phyloP scores from a whole-genome alignment of 2,888 invertebrate genomes.

The Geotrupes spiniger region DNA sequence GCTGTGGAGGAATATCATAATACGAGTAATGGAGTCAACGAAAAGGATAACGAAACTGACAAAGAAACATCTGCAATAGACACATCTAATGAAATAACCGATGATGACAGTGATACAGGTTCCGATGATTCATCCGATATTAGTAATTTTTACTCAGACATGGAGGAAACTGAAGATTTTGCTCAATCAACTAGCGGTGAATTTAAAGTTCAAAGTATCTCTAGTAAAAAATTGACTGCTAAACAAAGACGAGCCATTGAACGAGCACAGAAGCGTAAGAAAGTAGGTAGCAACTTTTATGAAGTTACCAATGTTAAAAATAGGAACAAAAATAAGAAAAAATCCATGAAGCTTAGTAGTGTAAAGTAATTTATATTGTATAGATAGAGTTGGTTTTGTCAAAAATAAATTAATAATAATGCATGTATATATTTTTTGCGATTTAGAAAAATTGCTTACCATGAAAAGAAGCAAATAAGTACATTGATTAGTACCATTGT shows the following conservation, averaged over 20 bases:
- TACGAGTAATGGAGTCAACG: not conserved
- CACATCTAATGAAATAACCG: not conserved
- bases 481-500: no score
- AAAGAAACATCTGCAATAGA: not conserved
- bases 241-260: constrained; percentile 75
- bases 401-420: no score
- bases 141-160: constrained; percentile 67
- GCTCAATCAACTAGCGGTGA: constrained; percentile 47
- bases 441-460: no score
- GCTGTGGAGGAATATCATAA: no score
- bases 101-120: constrained; percentile 23
- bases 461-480: no score
- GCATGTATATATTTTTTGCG: no score
- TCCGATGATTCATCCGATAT: constrained; percentile 56
- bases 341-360: constrained; percentile 21
- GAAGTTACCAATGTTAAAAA: constrained; percentile 88
- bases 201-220: constrained; percentile 50
- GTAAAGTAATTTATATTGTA: not conserved
- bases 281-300: constrained; percentile 86
- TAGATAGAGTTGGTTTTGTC: no score
- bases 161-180: constrained; percentile 57
- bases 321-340: constrained; percentile 72
- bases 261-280: constrained; percentile 71
- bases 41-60: constrained; percentile 2
- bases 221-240: constrained; percentile 63